Evolutionary conservation across 2,888 invertebrate genomes (phyloP).

Genomic region (Autographa gamma): DNA sequence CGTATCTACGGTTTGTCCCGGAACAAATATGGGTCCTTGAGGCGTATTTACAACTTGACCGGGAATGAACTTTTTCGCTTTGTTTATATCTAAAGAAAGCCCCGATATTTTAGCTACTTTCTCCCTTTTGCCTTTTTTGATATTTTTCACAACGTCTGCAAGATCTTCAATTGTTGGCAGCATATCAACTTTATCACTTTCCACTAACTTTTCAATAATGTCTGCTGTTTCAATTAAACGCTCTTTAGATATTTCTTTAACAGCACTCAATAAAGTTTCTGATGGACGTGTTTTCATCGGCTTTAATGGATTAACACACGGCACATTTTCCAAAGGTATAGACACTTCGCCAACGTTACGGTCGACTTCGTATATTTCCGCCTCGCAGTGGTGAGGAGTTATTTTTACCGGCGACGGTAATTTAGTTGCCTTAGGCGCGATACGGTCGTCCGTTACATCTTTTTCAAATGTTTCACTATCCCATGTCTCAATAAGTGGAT

Average conservation of each 20-base stretch:
- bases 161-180: constrained; percentile 91
- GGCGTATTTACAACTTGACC: constrained; percentile 93
- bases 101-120: constrained; percentile 91
- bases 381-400: constrained; percentile 84
- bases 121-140: constrained; percentile 88
- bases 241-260: constrained; percentile 88
- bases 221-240: constrained; percentile 89
- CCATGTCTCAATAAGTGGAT: constrained; percentile 90
- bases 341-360: constrained; percentile 87
- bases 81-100: constrained; percentile 90
- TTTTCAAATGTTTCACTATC: constrained; percentile 91
- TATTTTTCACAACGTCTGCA: constrained; percentile 90
- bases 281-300: constrained; percentile 87
- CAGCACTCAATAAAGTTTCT: constrained; percentile 78
- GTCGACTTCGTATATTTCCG: constrained; percentile 86
- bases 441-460: constrained; percentile 86
- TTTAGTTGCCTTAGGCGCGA: constrained; percentile 79
- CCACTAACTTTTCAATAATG: constrained; percentile 89
- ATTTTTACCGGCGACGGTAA: constrained; percentile 86
- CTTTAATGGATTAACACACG: constrained; percentile 90
- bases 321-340: constrained; percentile 89
- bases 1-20: constrained; percentile 93
- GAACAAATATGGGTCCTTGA: constrained; percentile 92
- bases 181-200: constrained; percentile 86
- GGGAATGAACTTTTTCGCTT: constrained; percentile 91